Conservation (phyloP, 1,140 invertebrate species). For the Acromyrmex echinatior region DNA sequence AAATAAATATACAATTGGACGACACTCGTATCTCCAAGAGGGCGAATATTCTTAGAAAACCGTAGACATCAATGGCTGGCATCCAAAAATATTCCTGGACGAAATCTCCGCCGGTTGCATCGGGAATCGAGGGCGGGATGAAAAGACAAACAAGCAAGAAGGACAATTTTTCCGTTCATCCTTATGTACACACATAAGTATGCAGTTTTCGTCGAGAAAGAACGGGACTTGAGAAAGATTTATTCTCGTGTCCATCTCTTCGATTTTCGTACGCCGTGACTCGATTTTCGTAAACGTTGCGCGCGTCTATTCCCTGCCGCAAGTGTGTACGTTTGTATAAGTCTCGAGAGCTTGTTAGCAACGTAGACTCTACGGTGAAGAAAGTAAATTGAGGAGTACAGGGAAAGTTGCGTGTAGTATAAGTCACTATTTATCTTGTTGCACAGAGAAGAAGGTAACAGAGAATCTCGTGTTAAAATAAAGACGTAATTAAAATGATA, state of each 20-base stretch:
- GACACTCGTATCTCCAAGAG: conserved; percentile 53
- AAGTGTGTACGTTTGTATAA: conserved; percentile 28
- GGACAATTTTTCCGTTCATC: conserved; percentile 52
- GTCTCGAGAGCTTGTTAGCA: conserved; percentile 59
- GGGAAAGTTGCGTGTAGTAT: conserved; percentile 39
- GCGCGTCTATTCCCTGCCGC: conserved; percentile 41
- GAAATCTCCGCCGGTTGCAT: conserved; percentile 55
- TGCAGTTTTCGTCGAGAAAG: conserved; percentile 67
- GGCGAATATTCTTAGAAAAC: conserved; percentile 28
- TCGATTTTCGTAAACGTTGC: conserved; percentile 58
- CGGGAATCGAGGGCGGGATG: conserved; percentile 32
- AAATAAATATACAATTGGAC: conserved; percentile 71
- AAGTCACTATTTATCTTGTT: conserved; percentile 58
- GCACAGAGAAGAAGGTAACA: background rate
- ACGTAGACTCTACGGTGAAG: conserved; percentile 19
- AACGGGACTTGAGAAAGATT: conserved; percentile 67
- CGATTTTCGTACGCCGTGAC: conserved; percentile 64
- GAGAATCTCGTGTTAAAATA: background rate
- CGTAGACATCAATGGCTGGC: conserved; percentile 67
- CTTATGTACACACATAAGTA: conserved; percentile 72
- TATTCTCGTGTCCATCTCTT: conserved; percentile 67
- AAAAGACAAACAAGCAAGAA: conserved; percentile 72
- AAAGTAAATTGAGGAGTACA: conserved; percentile 46
- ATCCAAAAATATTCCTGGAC: conserved; percentile 74
- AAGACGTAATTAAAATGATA: background rate